These are phyloP conservation scores for Empis stercorea DNA, from an alignment of 2,888 invertebrate species.

Conservation along the genomic window DNA sequence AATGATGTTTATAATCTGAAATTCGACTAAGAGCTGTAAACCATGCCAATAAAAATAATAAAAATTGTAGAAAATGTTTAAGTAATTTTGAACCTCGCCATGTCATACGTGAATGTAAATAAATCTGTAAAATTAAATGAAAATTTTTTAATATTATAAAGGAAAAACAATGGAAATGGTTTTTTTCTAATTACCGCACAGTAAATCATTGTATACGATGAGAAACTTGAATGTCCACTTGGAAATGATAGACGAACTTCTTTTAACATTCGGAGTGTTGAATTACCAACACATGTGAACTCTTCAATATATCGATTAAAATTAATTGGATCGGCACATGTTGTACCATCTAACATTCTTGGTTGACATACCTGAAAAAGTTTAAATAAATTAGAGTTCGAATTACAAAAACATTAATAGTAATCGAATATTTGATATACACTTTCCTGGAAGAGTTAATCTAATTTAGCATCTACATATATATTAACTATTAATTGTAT, in stretches of 20 bases:
- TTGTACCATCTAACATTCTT: conserved; percentile 37
- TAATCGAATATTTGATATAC: too few species aligned
- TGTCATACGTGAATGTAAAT: conserved; percentile 71
- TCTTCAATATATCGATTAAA: conserved; percentile 54
- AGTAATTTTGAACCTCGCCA: conserved; percentile 71
- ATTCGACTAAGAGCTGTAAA: conserved; percentile 82
- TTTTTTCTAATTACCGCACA: conserved; percentile 54
- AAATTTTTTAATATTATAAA: conserved; percentile 2
- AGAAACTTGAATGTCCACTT: conserved; percentile 84
- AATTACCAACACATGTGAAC: conserved; percentile 52
- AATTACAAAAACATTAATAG: too few species aligned
- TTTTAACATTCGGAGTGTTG: conserved; percentile 44
- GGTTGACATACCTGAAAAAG: conserved; percentile 63
- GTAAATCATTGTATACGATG: conserved; percentile 75
- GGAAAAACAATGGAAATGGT: not conserved
- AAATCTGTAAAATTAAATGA: conserved; percentile 51
- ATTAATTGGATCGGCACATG: conserved; percentile 46
- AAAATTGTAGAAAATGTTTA: conserved; percentile 72
- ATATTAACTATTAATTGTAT: too few species aligned
- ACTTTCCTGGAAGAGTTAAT: too few species aligned
- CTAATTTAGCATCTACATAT: too few species aligned
- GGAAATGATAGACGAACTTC: conserved; percentile 80
- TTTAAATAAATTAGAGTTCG: not conserved
- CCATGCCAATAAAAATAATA: conserved; percentile 67
- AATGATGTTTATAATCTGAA: conserved; percentile 95